phyloP scores from a whole-genome alignment of 2,888 invertebrate genomes.

The Ramazzottius varieornatus region DNA sequence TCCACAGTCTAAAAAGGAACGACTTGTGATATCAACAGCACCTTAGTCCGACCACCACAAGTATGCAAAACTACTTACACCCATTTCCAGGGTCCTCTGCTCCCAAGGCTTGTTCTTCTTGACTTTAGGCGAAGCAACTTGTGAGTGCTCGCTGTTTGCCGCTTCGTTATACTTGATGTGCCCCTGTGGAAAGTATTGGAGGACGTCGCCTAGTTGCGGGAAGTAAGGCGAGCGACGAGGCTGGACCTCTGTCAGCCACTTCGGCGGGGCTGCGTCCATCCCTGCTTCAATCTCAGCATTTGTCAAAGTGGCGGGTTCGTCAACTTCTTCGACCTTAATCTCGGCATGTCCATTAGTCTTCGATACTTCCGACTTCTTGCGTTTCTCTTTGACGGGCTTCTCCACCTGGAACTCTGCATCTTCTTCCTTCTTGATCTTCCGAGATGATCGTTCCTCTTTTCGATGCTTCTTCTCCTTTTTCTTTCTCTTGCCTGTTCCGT shows the following conservation, averaged over 20 bases:
- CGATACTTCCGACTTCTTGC: neutral
- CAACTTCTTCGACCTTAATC: neutral
- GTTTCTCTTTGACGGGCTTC: neutral
- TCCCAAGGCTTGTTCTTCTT: neutral
- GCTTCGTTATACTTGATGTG: neutral
- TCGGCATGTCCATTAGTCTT: too few relatives aligned
- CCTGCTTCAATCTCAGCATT: slow-evolving; percentile 6
- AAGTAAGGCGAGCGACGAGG: slow-evolving; percentile 85
- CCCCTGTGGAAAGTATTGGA: slow-evolving; percentile 12
- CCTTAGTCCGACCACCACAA: too few relatives aligned
- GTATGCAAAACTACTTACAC: too few relatives aligned
- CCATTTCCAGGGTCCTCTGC: too few relatives aligned
- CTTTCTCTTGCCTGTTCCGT: neutral
- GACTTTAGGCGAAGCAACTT: neutral
- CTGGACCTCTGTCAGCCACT: slow-evolving; percentile 71
- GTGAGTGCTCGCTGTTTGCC: neutral
- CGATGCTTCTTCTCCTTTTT: neutral
- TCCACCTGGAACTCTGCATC: too few relatives aligned
- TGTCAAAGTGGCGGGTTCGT: neutral
- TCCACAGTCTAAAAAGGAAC: neutral
- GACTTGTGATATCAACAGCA: too few relatives aligned
- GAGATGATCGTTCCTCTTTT: too few relatives aligned
- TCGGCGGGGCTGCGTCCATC: slow-evolving; percentile 34
- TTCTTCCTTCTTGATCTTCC: neutral
- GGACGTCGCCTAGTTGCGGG: slow-evolving; percentile 81